phyloP scores from a whole-genome alignment of 1,140 invertebrate genomes.

The Calosoma granatense region DNA sequence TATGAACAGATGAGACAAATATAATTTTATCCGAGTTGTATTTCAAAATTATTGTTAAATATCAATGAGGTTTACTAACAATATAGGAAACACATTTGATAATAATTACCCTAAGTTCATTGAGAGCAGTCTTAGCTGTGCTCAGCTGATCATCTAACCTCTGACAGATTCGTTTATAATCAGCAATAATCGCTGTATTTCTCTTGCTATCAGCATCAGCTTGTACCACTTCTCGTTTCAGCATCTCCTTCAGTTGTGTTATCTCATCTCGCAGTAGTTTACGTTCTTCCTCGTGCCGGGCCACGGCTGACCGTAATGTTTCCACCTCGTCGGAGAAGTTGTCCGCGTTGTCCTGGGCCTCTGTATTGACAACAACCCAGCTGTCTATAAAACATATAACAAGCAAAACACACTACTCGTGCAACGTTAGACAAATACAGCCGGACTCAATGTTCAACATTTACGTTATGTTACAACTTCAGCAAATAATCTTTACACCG shows the following conservation, averaged over 20 bases:
- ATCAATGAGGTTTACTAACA: conserved; percentile 12
- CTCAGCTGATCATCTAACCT: conserved; percentile 77
- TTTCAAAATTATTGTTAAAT: too few relatives aligned
- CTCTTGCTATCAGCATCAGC: conserved; percentile 62
- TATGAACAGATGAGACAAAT: too few relatives aligned
- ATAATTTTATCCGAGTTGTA: too few relatives aligned
- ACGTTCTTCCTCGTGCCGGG: conserved; percentile 76
- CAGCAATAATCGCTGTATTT: conserved; percentile 68
- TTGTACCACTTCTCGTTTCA: conserved; percentile 66
- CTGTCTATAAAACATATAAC: conserved; percentile 27
- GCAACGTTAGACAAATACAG: background rate
- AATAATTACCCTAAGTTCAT: conserved; percentile 44
- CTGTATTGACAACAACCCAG: conserved; percentile 38
- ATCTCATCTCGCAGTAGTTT: conserved; percentile 69
- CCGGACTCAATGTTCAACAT: background rate
- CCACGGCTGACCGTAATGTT: conserved; percentile 57
- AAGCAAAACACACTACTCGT: conserved; percentile 16
- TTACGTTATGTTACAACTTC: too few relatives aligned
- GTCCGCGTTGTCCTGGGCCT: conserved; percentile 68
- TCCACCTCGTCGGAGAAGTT: conserved; percentile 70
- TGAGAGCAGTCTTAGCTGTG: conserved; percentile 44
- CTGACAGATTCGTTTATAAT: conserved; percentile 91
- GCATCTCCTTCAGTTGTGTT: conserved; percentile 70
- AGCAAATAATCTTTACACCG: background rate
- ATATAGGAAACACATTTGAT: conserved; percentile 8